phyloP scores from a whole-genome alignment of 2,888 invertebrate species.

The Nomada hirtipes region DNA sequence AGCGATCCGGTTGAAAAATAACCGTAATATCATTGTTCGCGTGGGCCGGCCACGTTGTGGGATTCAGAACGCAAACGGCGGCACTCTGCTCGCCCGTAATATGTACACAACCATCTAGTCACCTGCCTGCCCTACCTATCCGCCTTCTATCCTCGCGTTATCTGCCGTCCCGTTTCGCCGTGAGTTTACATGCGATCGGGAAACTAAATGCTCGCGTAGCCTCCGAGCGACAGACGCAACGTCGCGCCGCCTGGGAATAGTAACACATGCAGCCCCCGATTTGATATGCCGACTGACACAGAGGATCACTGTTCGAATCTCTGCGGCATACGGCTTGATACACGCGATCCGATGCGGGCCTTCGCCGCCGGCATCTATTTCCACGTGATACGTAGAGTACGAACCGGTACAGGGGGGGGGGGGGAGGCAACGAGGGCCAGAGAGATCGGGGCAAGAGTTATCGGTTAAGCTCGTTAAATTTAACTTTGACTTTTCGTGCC shows the following conservation, averaged over 20 bases:
- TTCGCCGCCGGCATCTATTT: conserved; percentile 51
- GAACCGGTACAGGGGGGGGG: conserved; percentile 30
- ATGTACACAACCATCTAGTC: neutral
- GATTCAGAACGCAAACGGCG: conserved; percentile 42
- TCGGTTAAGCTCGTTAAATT: conserved; percentile 72
- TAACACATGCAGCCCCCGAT: conserved; percentile 65
- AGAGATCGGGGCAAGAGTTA: conserved; percentile 60
- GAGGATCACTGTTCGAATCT: conserved; percentile 75
- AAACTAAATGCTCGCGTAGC: conserved; percentile 58
- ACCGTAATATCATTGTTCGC: conserved; percentile 74
- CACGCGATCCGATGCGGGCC: conserved; percentile 59
- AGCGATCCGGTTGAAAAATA: conserved; percentile 75
- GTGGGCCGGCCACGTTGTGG: conserved; percentile 20
- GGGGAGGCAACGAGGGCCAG: conserved; percentile 38
- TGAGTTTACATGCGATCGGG: conserved; percentile 37
- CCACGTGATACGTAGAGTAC: neutral
- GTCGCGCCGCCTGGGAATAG: conserved; percentile 56
- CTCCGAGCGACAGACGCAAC: conserved; percentile 56
- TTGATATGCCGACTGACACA: conserved; percentile 74
- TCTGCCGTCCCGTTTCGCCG: conserved; percentile 50
- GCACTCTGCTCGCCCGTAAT: neutral
- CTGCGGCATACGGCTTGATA: conserved; percentile 69
- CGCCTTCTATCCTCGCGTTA: conserved; percentile 46
- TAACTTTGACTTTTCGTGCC: conserved; percentile 70
- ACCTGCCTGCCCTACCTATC: conserved; percentile 5